phyloP scores from a whole-genome alignment of 2,888 invertebrate species.

The Formica aserva region DNA sequence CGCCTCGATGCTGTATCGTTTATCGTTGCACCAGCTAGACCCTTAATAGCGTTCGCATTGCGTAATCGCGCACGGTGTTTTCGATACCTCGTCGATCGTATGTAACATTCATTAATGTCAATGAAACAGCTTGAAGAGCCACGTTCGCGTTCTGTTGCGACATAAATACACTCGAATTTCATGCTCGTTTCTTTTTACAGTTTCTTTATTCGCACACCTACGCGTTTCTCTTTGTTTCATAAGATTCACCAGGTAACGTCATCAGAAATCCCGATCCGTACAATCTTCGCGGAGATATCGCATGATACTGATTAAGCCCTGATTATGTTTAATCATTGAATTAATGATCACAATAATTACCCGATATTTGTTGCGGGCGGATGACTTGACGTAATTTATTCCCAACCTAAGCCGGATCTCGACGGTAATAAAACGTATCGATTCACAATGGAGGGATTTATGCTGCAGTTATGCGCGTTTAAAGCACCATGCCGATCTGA shows the following conservation, averaged over 20 bases:
- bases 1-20: conserved; percentile 54
- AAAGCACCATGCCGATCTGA: conserved; percentile 58
- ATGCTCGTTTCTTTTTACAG: not conserved
- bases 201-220: not conserved
- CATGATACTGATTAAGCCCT: not conserved
- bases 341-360: not conserved
- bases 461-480: conserved; percentile 69
- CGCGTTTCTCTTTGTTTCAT: not conserved
- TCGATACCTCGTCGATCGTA: conserved; percentile 63
- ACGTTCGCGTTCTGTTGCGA: not conserved
- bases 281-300: not conserved
- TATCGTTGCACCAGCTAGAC: conserved; percentile 58
- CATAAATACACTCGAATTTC: not conserved
- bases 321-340: not conserved
- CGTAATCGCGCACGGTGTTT: conserved; percentile 56
- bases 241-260: not conserved
- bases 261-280: not conserved
- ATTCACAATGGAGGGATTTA: conserved; percentile 74
- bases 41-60: conserved; percentile 58
- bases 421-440: conserved; percentile 62
- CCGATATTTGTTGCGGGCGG: not conserved
- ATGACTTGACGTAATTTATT: not conserved
- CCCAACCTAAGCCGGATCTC: conserved; percentile 16
- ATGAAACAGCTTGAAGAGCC: not conserved
- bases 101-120: conserved; percentile 73